Base-by-base conservation (phyloP, 2,797 vertebrate genomes). In the Gallirallus australis region DNA sequence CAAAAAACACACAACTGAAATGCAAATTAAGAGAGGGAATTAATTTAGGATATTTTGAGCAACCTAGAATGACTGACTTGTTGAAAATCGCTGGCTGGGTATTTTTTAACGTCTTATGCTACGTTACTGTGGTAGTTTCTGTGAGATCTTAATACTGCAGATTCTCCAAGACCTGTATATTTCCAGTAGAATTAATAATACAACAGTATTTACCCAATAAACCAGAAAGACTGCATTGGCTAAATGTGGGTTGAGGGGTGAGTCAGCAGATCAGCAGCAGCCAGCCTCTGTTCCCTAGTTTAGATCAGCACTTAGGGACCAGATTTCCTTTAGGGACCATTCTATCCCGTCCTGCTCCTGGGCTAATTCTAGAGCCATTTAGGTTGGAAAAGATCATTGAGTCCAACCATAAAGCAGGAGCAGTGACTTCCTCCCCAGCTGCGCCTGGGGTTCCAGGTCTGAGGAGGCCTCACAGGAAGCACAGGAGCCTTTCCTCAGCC, bases 31-130 rank as follows among this genome's bases (percentile, higher is more conserved):
- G 61, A 82, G 77, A 89, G 42, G 48, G 90, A 93, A 87, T 87
- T 95, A 1, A 69, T 89, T 82, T 92, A 59, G 81, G 68, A 30
- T 93, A 94, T 90, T 95, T 95, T 93, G 83, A 82, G 86, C 81
- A 83, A 45, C 12, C 9, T 0, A 92, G 81, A 92, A 82, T 68
- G 78, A 71, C 52, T 12, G 56, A 90, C 79, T 93, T 92, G 88
- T 75, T 93, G 65, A 78, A 95, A 81, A 87, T 63, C 56, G 54
- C 78, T 81, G 90, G n/a, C 64, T 92, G 50, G 37, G 20, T 82
- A 8, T 57, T 80, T 75, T 90, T 84, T 60, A 50, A 82, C 20
- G 7, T 53, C 33, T 79, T 89, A 54, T 42, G 88, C 61, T 20
- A 27, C n/a, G 50, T 78, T 50, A 10, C 56, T 2, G 0, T 65